phyloP scores from a whole-genome alignment of 2,888 invertebrate genomes.

The Shargacucullia verbasci region DNA sequence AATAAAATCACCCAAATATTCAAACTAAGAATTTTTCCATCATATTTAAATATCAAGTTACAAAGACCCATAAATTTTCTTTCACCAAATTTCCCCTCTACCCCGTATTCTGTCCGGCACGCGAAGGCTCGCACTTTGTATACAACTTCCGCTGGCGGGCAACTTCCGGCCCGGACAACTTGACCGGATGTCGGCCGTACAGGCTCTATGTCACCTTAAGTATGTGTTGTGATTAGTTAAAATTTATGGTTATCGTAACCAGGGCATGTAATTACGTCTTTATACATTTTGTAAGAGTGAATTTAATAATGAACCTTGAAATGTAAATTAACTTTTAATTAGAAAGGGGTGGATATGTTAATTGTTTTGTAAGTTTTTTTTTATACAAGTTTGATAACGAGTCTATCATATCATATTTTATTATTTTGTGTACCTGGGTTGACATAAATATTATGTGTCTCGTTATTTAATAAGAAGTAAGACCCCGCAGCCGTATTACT shows the following conservation, averaged over 20 bases:
- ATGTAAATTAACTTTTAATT: slow-evolving; percentile 40
- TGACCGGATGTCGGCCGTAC: slow-evolving; percentile 79
- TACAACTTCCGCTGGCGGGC: slow-evolving; percentile 80
- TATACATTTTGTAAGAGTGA: slow-evolving; percentile 34
- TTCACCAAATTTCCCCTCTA: slow-evolving; percentile 53
- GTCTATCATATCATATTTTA: too few species aligned
- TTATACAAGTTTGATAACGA: too few species aligned
- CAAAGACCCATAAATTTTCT: slow-evolving; percentile 52
- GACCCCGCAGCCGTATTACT: too few species aligned
- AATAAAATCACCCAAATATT: too few species aligned
- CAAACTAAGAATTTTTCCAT: slow-evolving; percentile 16
- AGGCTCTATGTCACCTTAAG: slow-evolving; percentile 85
- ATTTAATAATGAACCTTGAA: slow-evolving; percentile 32
- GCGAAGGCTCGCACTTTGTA: slow-evolving; percentile 87
- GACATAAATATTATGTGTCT: too few species aligned
- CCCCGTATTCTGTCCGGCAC: slow-evolving; percentile 70
- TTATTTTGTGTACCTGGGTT: too few species aligned
- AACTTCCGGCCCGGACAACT: slow-evolving; percentile 74
- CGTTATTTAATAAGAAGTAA: too few species aligned
- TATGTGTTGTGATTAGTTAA: slow-evolving; percentile 81
- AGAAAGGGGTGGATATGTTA: slow-evolving; percentile 17
- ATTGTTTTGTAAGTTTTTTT: background rate
- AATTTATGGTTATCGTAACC: slow-evolving; percentile 76
- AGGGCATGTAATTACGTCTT: slow-evolving; percentile 74
- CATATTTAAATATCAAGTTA: slow-evolving; percentile 56